Conservation (phyloP, 2,888 invertebrate genomes). For the Pandemis heparana region DNA sequence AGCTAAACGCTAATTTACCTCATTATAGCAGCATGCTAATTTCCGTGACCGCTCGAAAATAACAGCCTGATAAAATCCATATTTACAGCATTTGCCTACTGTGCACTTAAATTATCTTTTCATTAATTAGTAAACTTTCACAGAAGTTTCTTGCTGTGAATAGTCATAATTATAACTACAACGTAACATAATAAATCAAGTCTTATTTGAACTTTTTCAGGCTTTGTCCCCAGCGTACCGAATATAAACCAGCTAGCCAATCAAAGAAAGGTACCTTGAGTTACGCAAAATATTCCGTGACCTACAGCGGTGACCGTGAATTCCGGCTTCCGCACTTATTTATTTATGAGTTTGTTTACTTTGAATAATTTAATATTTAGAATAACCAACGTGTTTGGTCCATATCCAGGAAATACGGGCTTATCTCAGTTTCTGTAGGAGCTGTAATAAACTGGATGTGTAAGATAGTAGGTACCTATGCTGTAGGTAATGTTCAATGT, state of each 20-base stretch:
- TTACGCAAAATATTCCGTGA: slow-evolving; percentile 35
- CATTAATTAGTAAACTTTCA: not conserved
- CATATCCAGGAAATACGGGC: slow-evolving; percentile 12
- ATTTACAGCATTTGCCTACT: not conserved
- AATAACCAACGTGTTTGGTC: slow-evolving; percentile 4
- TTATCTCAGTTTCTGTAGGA: not conserved
- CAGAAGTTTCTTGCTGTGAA: not conserved
- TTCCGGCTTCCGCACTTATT: slow-evolving; percentile 29
- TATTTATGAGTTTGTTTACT: slow-evolving; percentile 29
- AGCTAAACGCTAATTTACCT: slow-evolving; percentile 1
- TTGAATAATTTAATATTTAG: slow-evolving; percentile 2
- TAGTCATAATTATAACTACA: no score
- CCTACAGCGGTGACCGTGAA: slow-evolving; percentile 34
- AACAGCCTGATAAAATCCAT: not conserved
- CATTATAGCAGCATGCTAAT: not conserved
- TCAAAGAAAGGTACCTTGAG: slow-evolving; percentile 29
- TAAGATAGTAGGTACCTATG: no score
- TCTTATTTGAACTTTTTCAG: no score
- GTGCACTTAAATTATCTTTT: not conserved
- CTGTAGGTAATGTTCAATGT: slow-evolving; percentile 3
- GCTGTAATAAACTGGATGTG: not conserved
- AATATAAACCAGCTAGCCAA: slow-evolving; percentile 1
- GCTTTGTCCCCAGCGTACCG: no score
- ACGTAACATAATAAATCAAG: no score
- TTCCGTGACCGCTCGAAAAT: not conserved